phyloP scores from a whole-genome alignment of 35 echinoderm and acorn worm genomes.

The Lytechinus pictus region DNA sequence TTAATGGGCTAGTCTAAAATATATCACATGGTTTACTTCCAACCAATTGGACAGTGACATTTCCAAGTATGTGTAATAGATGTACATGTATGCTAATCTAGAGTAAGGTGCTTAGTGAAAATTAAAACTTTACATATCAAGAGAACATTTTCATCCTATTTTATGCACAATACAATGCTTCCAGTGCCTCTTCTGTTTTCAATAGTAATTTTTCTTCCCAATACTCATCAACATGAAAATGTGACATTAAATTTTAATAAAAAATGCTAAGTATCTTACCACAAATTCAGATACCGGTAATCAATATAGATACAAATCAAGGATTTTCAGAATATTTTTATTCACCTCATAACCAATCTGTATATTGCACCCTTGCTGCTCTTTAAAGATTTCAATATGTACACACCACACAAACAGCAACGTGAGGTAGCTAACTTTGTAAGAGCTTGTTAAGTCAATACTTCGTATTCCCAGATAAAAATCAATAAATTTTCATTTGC shows the following conservation, averaged over 20 bases:
- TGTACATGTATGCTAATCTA: too few relatives aligned
- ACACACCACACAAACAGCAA: slow-evolving; percentile 14
- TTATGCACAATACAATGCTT: neutral
- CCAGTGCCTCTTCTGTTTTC: neutral
- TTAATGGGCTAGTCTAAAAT: too few relatives aligned
- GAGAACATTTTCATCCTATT: neutral
- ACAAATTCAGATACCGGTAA: neutral
- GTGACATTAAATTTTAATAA: neutral
- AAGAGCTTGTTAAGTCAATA: slow-evolving; percentile 44
- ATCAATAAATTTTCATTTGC: slow-evolving; percentile 55
- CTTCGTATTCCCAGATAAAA: slow-evolving; percentile 29
- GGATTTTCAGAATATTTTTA: neutral
- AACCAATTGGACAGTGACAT: too few relatives aligned
- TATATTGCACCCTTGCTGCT: neutral
- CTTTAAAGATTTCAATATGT: neutral
- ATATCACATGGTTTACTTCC: too few relatives aligned
- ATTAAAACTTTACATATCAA: too few relatives aligned
- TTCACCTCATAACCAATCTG: neutral
- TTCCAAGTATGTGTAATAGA: too few relatives aligned
- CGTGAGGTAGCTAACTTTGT: slow-evolving; percentile 24
- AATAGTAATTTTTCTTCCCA: neutral
- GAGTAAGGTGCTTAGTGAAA: too few relatives aligned
- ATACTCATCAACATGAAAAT: neutral
- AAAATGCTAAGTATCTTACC: neutral
- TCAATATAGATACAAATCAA: neutral